These are phyloP conservation scores for Argyrosomus regius DNA, from an alignment of 2,797 vertebrate species.

Conservation along the genomic window DNA sequence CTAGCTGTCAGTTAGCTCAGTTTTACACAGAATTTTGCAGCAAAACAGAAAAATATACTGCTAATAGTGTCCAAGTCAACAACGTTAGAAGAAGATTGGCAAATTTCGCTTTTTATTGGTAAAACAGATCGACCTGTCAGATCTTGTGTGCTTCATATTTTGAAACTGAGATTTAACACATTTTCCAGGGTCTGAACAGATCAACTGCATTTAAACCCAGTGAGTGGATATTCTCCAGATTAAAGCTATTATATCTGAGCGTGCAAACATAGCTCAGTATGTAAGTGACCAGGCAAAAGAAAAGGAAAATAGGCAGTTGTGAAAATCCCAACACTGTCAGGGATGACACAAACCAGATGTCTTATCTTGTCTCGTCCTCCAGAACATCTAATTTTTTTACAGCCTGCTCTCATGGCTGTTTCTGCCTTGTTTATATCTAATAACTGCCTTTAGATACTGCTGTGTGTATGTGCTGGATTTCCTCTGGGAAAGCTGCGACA, in stretches of 20 bases:
- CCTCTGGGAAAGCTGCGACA: conserved; percentile 22
- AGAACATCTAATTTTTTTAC: conserved; percentile 23
- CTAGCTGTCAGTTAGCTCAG: neutral
- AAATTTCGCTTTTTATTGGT: neutral
- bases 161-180: conserved; percentile 5
- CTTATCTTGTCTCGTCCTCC: conserved; percentile 35
- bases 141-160: neutral
- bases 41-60: neutral
- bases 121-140: conserved; percentile 36
- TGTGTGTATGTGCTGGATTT: conserved; percentile 39
- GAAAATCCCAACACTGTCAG: conserved; percentile 18
- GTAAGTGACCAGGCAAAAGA: neutral
- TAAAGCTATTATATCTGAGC: neutral
- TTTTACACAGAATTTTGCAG: neutral
- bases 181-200: conserved; percentile 3
- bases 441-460: conserved; percentile 35
- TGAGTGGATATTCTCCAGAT: conserved; percentile 7
- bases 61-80: neutral
- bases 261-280: conserved; percentile 1
- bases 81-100: too few relatives aligned
- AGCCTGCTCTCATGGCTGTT: conserved; percentile 17
- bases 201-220: neutral
- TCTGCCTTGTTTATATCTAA: conserved; percentile 32
- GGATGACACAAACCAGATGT: conserved; percentile 49
- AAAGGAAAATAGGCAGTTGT: neutral